Evolutionary conservation across 2,797 vertebrate species (phyloP), one percentile per base, ranked within the genome.

Genomic region (Chromobotia macracanthus): DNA sequence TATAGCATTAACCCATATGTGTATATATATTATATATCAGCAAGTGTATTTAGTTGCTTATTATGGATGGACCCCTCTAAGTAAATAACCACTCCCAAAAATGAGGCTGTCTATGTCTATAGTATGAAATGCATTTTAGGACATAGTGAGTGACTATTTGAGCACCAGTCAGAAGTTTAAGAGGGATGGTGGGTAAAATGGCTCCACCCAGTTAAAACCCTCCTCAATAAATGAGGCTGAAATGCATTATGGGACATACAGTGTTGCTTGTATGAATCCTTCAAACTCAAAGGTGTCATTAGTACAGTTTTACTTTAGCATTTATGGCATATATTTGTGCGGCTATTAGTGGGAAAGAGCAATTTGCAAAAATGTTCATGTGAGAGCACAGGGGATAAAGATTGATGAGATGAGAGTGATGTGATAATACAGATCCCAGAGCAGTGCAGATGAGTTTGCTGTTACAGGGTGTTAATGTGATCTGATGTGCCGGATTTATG

Each of bases 41-140:
- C 79, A 94, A 94, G 86, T 94, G 94, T 87, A 92, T 92, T 68
- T 38, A 94, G 94, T 67, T 95, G 94, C 61, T 93, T 95, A 46
- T 19, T 95, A 56, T 3, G 3, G 19, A 4, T 23, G 53, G 53
- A 56, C 3, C 3, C 48, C 3, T 12, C 53, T 41, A 11, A 56
- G 53, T 56, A 9, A 21, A 21, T 10, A 55, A 19, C n/a, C 19
- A 56, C 10, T 10, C 10, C 53, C 11, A 56, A 11, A 56, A 56
- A 56, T 56, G 7, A 41, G 38, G 7, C 38, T 9, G 38, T 41
- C 38, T 41, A 1, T 41, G 38, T 41, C 9, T 41, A 41, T 41
- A 41, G 38, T 9, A 21, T 53, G 3, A 19, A 21, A 55, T 21
- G 53, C 19, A 41, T 38, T 38, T 38, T 38, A 7, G 6, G 35